phyloP scores from a whole-genome alignment of 2,113 vertebrate species.

The Sphyrna mokarran region DNA sequence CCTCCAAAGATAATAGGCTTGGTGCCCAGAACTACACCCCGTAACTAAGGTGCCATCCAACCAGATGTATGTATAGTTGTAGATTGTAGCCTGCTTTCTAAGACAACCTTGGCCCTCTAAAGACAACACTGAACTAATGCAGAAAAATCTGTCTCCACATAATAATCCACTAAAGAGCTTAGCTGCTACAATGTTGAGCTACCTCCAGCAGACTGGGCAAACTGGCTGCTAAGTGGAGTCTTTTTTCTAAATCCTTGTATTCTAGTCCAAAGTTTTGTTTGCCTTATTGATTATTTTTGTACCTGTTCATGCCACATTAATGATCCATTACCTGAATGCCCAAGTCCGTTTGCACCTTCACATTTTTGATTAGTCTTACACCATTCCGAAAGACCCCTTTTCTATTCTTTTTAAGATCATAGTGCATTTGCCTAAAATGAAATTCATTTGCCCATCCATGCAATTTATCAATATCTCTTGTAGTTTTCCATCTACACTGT shows the following conservation, averaged over 20 bases:
- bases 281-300: too few relatives aligned
- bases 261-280: too few relatives aligned
- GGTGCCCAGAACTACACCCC: too few relatives aligned
- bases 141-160: background rate
- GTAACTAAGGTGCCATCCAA: too few relatives aligned
- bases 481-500: background rate
- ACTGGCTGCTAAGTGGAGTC: background rate
- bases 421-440: background rate
- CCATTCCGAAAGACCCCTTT: too few relatives aligned
- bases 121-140: background rate
- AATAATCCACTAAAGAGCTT: background rate
- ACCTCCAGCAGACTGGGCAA: background rate
- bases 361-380: background rate
- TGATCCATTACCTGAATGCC: background rate
- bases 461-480: background rate
- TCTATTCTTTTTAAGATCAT: background rate
- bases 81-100: background rate
- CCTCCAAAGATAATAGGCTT: too few relatives aligned
- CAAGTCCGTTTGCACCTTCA: background rate
- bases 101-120: background rate
- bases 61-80: too few relatives aligned
- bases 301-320: background rate
- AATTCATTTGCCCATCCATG: background rate
- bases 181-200: background rate
- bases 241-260: too few relatives aligned